A percentile compares a stretch with the other conserved stretches of the same genome.
phyloP scores from a whole-genome alignment of 1,140 invertebrate species.

The Bacillus rossius region DNA sequence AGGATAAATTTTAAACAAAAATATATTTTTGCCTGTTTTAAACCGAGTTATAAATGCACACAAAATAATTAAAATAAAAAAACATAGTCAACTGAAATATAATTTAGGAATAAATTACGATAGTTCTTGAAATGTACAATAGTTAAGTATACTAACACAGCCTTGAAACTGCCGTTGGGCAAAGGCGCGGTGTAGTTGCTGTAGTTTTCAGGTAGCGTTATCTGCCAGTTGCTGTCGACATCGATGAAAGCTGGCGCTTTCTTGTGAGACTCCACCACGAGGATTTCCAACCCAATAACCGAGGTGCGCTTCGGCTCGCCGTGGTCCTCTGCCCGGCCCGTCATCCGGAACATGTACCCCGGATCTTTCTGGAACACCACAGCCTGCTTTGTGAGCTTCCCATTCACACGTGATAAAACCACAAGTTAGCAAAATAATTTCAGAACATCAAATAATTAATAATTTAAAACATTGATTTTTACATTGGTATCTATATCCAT shows the following conservation, averaged over 20 bases:
- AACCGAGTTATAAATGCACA: background rate
- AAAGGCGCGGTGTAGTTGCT: constrained; percentile 60
- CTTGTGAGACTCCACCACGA: constrained; percentile 81
- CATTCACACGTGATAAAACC: constrained; percentile 3
- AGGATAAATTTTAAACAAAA: background rate
- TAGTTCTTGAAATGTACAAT: too few relatives aligned
- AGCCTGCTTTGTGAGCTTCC: background rate
- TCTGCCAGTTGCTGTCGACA: constrained; percentile 43
- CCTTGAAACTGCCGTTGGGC: constrained; percentile 36
- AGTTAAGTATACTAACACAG: too few relatives aligned
- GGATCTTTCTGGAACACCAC: constrained; percentile 51
- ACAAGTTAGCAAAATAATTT: constrained; percentile 6
- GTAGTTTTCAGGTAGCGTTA: constrained; percentile 66
- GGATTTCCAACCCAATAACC: constrained; percentile 69
- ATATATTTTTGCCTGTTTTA: background rate
- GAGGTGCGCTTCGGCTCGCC: constrained; percentile 56
- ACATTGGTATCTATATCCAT: too few relatives aligned
- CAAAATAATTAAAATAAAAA: too few relatives aligned
- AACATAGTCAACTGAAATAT: too few relatives aligned
- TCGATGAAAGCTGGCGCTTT: constrained; percentile 71
- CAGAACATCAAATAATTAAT: background rate
- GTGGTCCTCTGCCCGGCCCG: constrained; percentile 69
- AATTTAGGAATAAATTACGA: too few relatives aligned
- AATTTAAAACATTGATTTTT: too few relatives aligned
- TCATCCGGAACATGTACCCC: constrained; percentile 63